These are phyloP conservation scores for Synergus laeviventris DNA, from an alignment of 2,888 invertebrate genomes.

Conservation along the genomic window DNA sequence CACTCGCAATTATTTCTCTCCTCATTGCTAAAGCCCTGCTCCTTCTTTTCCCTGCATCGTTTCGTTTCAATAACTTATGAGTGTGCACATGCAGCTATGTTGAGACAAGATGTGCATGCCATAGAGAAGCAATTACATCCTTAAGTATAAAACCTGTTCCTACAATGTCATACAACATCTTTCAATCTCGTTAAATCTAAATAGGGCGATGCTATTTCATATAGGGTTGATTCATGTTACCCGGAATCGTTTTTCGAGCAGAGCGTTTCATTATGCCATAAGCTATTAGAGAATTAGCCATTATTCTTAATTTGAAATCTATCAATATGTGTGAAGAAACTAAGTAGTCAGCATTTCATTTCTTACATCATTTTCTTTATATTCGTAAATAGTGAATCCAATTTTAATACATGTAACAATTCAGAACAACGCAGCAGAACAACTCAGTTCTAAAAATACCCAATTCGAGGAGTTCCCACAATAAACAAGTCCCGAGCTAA, in stretches of 20 bases:
- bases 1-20: slow-evolving; percentile 68
- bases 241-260: neutral
- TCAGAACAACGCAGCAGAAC: neutral
- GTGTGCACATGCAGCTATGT: slow-evolving; percentile 54
- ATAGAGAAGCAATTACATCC: slow-evolving; percentile 39
- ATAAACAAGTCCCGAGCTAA: neutral
- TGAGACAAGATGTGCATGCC: slow-evolving; percentile 41
- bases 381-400: neutral
- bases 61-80: slow-evolving; percentile 54
- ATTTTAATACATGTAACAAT: neutral
- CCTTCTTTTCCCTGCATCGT: slow-evolving; percentile 31
- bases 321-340: too few relatives aligned
- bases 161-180: slow-evolving; percentile 5
- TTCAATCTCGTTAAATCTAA: slow-evolving; percentile 26
- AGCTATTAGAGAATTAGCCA: neutral
- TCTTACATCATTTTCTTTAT: neutral
- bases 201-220: neutral
- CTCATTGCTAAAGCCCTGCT: slow-evolving; percentile 21
- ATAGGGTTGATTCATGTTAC: neutral
- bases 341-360: neutral
- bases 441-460: neutral
- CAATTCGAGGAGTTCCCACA: neutral
- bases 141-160: slow-evolving; percentile 22
- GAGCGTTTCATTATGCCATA: neutral
- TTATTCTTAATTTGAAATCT: neutral